phyloP scores from a whole-genome alignment of 2,113 vertebrate species.

The Potamarius usumacintae region DNA sequence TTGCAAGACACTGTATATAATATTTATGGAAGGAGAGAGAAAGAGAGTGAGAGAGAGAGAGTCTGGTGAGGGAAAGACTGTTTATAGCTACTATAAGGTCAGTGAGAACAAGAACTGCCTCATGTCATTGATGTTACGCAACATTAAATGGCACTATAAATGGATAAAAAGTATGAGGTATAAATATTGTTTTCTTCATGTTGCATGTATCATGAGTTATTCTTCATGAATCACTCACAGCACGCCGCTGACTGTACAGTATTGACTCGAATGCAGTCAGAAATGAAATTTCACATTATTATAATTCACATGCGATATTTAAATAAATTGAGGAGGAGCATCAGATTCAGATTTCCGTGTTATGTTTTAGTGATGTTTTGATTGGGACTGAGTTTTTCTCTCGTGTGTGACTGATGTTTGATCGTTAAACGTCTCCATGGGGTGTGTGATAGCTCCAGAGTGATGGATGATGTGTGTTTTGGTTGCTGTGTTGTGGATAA shows the following conservation, averaged over 20 bases:
- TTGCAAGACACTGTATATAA: too few species aligned
- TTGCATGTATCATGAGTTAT: neutral
- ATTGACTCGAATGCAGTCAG: neutral
- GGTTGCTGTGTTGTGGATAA: neutral
- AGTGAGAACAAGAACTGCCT: neutral
- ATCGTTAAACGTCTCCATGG: neutral
- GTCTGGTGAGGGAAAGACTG: neutral
- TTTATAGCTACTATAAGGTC: neutral
- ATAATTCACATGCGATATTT: neutral
- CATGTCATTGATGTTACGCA: neutral
- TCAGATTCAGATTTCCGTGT: neutral
- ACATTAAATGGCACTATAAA: neutral
- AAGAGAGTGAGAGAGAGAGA: neutral
- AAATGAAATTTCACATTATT: neutral
- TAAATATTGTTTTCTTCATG: neutral
- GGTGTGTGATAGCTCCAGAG: neutral
- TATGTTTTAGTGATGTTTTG: neutral
- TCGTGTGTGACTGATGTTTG: neutral
- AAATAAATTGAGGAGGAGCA: neutral
- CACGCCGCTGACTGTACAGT: too few species aligned
- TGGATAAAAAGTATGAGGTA: neutral
- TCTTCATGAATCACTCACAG: neutral
- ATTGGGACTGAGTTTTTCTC: neutral
- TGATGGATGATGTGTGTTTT: neutral
- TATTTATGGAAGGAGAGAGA: too few species aligned